Evolutionary conservation across 2,797 vertebrate genomes (phyloP).

Genomic region (Notolabrus celidotus): DNA sequence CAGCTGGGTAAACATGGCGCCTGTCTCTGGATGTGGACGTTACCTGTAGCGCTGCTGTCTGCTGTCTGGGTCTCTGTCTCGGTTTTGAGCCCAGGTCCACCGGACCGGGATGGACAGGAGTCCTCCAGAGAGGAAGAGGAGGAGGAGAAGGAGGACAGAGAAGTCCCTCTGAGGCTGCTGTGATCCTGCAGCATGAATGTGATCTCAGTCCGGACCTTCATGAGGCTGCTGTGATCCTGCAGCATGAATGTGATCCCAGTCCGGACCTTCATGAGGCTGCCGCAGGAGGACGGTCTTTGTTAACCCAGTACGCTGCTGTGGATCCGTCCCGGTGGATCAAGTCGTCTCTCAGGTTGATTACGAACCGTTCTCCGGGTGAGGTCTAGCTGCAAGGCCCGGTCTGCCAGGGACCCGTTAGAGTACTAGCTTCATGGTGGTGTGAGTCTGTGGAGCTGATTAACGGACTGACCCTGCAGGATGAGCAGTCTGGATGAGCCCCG

Average conservation of each 20-base stretch:
- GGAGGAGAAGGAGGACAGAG: background rate
- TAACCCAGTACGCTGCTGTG: conserved; percentile 22
- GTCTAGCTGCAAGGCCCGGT: background rate
- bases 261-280: conserved; percentile 18
- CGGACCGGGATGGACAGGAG: conserved; percentile 3
- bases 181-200: conserved; percentile 40
- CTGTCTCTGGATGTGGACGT: conserved; percentile 57
- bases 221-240: conserved; percentile 34
- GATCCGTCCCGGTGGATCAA: background rate
- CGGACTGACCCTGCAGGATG: conserved; percentile 27
- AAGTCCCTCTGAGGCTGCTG: conserved; percentile 27
- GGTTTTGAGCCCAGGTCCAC: background rate
- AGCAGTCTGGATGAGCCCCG: conserved; percentile 4
- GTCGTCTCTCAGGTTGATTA: background rate
- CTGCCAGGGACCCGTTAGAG: no score
- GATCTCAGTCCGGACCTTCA: no score
- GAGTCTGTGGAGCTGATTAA: background rate
- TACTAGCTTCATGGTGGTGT: no score
- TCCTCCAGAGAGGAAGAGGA: conserved; percentile 1
- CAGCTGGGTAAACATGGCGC: conserved; percentile 85
- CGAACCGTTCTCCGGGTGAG: background rate
- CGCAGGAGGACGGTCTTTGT: conserved; percentile 54
- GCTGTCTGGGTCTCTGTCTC: background rate
- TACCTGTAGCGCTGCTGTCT: conserved; percentile 25
- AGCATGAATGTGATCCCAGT: conserved; percentile 28